Conservation (phyloP, 2,113 vertebrate genomes). For the Ploceus nigricollis region DNA sequence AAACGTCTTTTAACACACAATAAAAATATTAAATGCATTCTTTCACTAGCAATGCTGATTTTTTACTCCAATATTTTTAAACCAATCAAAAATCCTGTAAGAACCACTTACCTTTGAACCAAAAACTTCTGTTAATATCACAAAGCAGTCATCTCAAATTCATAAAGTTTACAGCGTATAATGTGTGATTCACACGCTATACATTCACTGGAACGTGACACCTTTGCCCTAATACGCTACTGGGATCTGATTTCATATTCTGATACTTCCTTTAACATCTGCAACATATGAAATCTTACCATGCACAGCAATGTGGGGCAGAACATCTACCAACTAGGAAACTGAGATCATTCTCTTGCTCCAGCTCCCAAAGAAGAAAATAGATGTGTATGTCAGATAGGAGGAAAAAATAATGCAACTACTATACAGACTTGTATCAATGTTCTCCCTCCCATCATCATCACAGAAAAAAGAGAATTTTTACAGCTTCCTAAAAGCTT, state of each 20-base stretch:
- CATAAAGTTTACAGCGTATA: not conserved
- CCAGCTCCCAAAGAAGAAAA: not conserved
- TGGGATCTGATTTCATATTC: not conserved
- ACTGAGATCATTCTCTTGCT: not conserved
- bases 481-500: not conserved
- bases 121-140: not conserved
- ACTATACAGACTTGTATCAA: not conserved
- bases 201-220: not conserved
- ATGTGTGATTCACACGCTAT: not conserved
- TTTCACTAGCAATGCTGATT: not conserved
- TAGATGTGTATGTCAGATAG: not conserved
- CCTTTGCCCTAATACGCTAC: not conserved
- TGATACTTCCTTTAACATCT: not conserved
- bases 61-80: not conserved
- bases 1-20: not conserved
- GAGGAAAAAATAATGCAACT: not conserved
- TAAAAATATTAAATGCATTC: not conserved
- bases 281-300: not conserved
- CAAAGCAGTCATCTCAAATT: not conserved
- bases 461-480: not conserved
- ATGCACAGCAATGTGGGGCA: not conserved
- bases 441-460: not conserved
- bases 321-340: not conserved
- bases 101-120: not conserved
- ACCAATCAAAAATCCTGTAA: not conserved